Conservation (phyloP, 2,113 vertebrate species). For the Sprattus sprattus region DNA sequence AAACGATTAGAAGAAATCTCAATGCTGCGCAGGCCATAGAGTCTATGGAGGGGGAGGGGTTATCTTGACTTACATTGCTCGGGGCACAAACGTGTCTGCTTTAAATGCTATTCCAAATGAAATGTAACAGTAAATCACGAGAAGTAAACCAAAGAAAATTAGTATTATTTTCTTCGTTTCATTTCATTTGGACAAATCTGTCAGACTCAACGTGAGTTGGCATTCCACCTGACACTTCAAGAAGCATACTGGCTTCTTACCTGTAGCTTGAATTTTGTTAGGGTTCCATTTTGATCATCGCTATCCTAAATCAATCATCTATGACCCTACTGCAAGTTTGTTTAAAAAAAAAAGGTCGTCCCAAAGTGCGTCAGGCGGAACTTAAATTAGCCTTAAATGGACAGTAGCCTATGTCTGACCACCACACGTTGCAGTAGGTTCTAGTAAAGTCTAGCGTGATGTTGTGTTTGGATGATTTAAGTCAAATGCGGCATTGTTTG, state of each 20-base stretch:
- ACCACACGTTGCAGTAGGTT: neutral
- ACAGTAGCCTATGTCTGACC: neutral
- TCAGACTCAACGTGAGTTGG: neutral
- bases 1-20: neutral
- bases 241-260: neutral
- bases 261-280: neutral
- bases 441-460: slow-evolving; percentile 8
- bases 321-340: neutral
- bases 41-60: neutral
- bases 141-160: neutral
- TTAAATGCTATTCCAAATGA: neutral
- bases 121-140: neutral
- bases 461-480: slow-evolving; percentile 14
- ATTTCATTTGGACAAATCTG: too few species aligned
- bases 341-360: neutral
- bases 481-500: slow-evolving; percentile 12
- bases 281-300: neutral
- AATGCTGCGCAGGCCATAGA: neutral
- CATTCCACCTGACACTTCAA: neutral
- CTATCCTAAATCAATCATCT: neutral
- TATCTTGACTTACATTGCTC: neutral
- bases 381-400: neutral
- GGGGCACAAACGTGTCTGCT: neutral
- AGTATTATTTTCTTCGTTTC: neutral
- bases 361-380: neutral